Evolutionary conservation across 2,113 vertebrate species (phyloP).

Genomic region (Platycercus adscitus): DNA sequence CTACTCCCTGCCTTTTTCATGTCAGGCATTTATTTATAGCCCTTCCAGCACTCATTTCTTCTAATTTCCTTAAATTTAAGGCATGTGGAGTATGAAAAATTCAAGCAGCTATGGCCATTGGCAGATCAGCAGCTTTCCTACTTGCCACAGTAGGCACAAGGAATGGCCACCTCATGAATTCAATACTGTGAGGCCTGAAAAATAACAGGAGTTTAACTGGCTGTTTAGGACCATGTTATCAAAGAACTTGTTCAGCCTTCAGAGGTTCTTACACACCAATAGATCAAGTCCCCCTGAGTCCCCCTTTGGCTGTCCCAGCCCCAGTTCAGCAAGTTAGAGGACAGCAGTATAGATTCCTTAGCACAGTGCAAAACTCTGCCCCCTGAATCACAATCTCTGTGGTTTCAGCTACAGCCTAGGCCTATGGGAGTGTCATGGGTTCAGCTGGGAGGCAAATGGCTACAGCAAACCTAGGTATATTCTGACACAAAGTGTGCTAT

Average conservation of each 20-base stretch:
- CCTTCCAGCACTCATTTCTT: neutral
- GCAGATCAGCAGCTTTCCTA: constrained; percentile 34
- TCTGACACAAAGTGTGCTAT: neutral
- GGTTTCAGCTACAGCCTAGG: neutral
- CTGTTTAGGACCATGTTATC: neutral
- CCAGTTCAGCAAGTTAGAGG: neutral
- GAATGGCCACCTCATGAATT: constrained; percentile 19
- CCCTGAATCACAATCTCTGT: neutral
- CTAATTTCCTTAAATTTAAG: constrained; percentile 18
- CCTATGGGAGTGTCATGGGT: neutral
- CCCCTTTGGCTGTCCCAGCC: neutral
- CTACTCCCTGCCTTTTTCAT: neutral
- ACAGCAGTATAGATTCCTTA: neutral
- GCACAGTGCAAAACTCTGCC: neutral
- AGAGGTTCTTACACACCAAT: neutral
- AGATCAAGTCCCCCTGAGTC: neutral
- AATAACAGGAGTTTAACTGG: neutral
- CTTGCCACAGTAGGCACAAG: neutral
- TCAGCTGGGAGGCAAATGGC: neutral
- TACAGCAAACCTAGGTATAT: neutral
- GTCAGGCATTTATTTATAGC: neutral
- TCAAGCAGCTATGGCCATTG: neutral
- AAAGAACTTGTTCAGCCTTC: neutral
- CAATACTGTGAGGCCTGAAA: neutral
- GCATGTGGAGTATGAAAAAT: constrained; percentile 20